Base-by-base conservation (phyloP, 2,888 invertebrate genomes). In the Drosophila borealis region DNA sequence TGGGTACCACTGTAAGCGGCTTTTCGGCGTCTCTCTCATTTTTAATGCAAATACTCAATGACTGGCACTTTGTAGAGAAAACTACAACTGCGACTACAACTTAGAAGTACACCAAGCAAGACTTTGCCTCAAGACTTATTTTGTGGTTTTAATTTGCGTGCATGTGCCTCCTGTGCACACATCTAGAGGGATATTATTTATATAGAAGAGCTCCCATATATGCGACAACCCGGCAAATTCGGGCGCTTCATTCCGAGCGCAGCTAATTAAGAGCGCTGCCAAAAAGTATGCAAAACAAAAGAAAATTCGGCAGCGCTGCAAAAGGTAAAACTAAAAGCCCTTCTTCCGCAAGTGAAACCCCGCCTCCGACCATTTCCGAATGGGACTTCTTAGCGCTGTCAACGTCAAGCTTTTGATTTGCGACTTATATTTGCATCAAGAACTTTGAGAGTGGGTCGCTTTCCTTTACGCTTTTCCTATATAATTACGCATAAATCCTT, bases 401-500 rank as follows among this genome's bases (percentile, higher is more conserved):
- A 76, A 76, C 74, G 78, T 76, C 78, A 69, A 68, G 68, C 67
- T 77, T 75, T 81, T 75, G 85, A 84, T 81, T 79, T 79, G 65
- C 74, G 61, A 64, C 74, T 78, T 61, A 69, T 59, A 44, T 74
- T 54, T 77, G 53, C 74, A 53, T 44, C 56, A 61, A 41, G 49
- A 61, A 75, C 62, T 71, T 76, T 57, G 36, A 25, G 42, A 39
- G 44, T 33, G 45, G 19, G 41, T 14, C 25, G 25, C 42, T 36
- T 63, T 79, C 53, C 77, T 81, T 76, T 80, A 87, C 80, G 88
- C 85, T 74, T 71, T 83, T 90, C 89, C 89, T 64, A 90, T 81
- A 85, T 76, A 87, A 90, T 90, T 85, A 89, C 74, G 81, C 80
- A 82, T 90, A 90, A 89, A 90, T 88, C 90, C 89, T 73, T 84